Evolutionary conservation across 2,888 invertebrate genomes (phyloP), one percentile per base, ranked within the genome.

Genomic region (Drosophila dives): DNA sequence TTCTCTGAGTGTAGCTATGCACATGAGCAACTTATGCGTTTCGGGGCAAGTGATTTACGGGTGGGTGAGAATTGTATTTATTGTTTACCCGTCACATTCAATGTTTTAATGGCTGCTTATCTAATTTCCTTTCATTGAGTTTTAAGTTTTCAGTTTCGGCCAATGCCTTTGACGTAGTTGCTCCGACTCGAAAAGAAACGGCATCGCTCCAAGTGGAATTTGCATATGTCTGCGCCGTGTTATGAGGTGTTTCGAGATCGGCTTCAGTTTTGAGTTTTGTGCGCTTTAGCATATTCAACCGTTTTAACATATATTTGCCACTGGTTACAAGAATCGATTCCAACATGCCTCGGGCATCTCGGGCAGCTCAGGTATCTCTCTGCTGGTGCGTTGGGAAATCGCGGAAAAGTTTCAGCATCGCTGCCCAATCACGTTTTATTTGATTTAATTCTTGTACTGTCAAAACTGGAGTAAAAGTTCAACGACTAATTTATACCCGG

Each of bases 401-500:
- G 65, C 73, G 78, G 86, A 87, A 87, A 87, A 87, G 86, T 86
- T 85, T 83, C 72, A 69, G 75, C 81, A 84, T 64, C 71, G 72
- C 59, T 56, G 68, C 66, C 38, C 66, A 64, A 79, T 81, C 83
- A 83, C 83, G 83, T 88, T 87, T 87, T 86, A 80, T 75, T 86
- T 80, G 81, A 88, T 72, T 86, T 63, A 70, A 88, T 81, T 83
- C 75, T 49, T 64, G 62, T 60, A 55, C 77, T 68, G 36, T 48
- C 73, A 69, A 83, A 87, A 68, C 82, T 88, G 70, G 89, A 85
- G 83, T 88, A 87, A 86, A 86, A 88, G 87, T 88, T 86, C 85
- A 83, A 54, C 7, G n/a, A 34, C 34, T 82, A 87, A 87, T 83
- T 85, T 85, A 87, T 86, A 70, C 83, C 81, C 23, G 67, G 32